Base-by-base conservation (phyloP, 2,888 invertebrate species). In the Hedychridium roseum region DNA sequence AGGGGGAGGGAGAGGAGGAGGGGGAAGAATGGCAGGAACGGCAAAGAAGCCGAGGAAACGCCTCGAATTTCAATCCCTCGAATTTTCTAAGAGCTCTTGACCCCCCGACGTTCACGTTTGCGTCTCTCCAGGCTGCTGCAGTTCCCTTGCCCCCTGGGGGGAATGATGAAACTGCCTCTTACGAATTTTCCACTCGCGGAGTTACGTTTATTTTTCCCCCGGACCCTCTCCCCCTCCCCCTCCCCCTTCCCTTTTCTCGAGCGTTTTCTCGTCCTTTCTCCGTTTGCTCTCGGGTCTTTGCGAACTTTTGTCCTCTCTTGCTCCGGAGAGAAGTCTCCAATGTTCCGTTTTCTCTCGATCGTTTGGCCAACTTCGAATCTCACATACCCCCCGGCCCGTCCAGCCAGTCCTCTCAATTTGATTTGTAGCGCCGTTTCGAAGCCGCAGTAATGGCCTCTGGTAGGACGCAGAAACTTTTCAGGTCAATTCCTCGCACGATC, bases 21-120 rank as follows among this genome's bases (percentile, higher is more conserved):
- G 15, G n/a, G 14, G 16, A 17, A 15, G 32, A 15, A 17, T 17
- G 16, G 14, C 32, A 9, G 17, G 17, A 45, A 42, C 45, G 44
- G 48, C 45, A 50, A 40, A 43, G 47, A 26, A 21, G 18, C 31
- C 50, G 49, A 17, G n/a, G n/a, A 41, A 43, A 43, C 21, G 50
- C 23, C 48, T 45, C 52, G 55, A 55, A 59, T 60, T 60, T 66
- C 57, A 57, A 56, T 57, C 56, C 50, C 42, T 41, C 51, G 27
- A 40, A 54, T 57, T 50, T n/a, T 57, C 51, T 38, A 37, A 51
- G 57, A 60, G 54, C 54, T 46, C 54, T 60, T 60, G 57, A 60
- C 57, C 50, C 46, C 43, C 37, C 16, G 38, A 41, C 45, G 35
- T 42, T 28, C 32, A 34, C 41, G 46, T 51, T 54, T 54, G n/a